Percentiles rank a stretch among this genome's conserved stretches.
phyloP scores from a whole-genome alignment of 1,140 invertebrate genomes.

The Aethina tumida region DNA sequence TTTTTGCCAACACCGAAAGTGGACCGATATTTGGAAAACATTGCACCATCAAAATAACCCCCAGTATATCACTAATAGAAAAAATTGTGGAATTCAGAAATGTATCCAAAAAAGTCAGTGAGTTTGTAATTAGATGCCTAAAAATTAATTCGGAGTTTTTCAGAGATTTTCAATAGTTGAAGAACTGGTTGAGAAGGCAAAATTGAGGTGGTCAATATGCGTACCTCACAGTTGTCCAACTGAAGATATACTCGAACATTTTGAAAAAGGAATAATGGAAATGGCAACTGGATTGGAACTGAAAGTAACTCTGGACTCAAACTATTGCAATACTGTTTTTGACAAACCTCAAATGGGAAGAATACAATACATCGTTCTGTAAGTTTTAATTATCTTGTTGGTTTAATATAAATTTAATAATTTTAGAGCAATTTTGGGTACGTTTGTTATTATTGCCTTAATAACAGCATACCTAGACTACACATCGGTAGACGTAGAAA shows the following conservation, averaged over 20 bases:
- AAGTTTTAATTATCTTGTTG: constrained; percentile 6
- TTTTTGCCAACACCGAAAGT: no score
- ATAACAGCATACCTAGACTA: no score
- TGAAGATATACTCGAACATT: constrained; percentile 19
- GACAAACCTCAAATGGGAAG: constrained; percentile 4
- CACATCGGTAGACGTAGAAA: no score
- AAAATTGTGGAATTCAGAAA: no score
- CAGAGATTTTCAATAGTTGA: constrained; percentile 2
- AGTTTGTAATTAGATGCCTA: no score
- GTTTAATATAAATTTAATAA: no score
- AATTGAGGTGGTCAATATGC: constrained; percentile 23
- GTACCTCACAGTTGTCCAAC: constrained; percentile 20
- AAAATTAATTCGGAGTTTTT: no score
- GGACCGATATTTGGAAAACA: no score
- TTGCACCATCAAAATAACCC: no score
- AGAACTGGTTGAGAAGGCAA: constrained; percentile 9
- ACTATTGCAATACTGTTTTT: constrained; percentile 12
- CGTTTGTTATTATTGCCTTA: no score
- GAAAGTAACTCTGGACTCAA: constrained; percentile 11
- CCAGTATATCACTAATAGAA: no score
- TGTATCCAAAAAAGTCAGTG: no score
- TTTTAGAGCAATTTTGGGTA: not conserved
- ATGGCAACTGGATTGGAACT: constrained; percentile 21
- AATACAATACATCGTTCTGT: constrained; percentile 15
- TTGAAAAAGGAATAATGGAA: constrained; percentile 17